A percentile compares a stretch with the other conserved stretches of the same genome.
These are phyloP conservation scores for Malurus elegans DNA, from an alignment of 2,113 vertebrate species.

Conservation along the genomic window DNA sequence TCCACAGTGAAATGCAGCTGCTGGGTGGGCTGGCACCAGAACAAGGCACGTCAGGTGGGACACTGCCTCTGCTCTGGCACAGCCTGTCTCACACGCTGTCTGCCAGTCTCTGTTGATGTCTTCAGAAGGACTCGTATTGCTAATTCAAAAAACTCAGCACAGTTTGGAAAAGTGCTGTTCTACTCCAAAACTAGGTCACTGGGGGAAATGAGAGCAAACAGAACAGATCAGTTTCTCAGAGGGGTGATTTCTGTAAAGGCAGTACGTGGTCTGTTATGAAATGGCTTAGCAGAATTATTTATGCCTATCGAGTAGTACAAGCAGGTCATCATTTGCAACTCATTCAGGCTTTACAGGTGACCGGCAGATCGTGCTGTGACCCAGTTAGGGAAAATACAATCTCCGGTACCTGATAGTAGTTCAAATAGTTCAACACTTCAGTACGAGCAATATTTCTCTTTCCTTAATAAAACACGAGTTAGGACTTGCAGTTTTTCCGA, in stretches of 20 bases:
- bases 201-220: neutral
- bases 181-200: neutral
- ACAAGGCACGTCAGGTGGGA: rapidly evolving
- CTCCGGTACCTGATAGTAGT: neutral
- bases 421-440: neutral
- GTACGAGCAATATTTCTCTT: neutral
- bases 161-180: neutral
- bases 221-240: neutral
- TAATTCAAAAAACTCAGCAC: neutral
- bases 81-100: neutral
- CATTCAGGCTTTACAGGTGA: neutral
- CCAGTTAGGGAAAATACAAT: neutral
- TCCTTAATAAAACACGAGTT: neutral
- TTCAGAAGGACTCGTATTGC: neutral
- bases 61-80: neutral
- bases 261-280: neutral
- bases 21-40: neutral
- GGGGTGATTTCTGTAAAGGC: neutral
- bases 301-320: neutral
- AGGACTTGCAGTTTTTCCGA: neutral
- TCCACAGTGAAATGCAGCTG: rapidly evolving
- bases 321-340: neutral
- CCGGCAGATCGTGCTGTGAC: neutral
- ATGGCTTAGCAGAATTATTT: neutral
- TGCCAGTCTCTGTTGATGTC: neutral